Evolutionary conservation across 2,113 vertebrate species (phyloP).

Genomic region (Spheniscus mendiculus): DNA sequence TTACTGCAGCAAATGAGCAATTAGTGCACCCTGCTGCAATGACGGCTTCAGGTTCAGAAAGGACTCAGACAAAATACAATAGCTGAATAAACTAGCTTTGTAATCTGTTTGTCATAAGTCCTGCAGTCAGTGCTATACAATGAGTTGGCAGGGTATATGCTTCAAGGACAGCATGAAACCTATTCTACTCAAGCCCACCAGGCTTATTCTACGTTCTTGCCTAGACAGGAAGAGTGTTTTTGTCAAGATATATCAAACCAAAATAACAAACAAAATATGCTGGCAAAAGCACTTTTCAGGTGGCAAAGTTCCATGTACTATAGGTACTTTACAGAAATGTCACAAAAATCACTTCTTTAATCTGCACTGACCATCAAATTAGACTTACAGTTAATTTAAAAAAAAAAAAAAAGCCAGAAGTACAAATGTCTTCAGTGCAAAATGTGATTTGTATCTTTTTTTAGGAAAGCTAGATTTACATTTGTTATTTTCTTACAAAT

Average conservation of each 20-base stretch:
- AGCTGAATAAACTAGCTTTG: constrained; percentile 52
- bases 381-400: neutral
- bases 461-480: neutral
- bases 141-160: neutral
- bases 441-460: neutral
- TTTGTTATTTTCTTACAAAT: neutral
- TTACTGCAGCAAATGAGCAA: constrained; percentile 71
- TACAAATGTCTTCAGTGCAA: neutral
- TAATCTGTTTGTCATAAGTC: constrained; percentile 58
- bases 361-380: neutral
- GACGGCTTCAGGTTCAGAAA: constrained; percentile 32
- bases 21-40: constrained; percentile 61
- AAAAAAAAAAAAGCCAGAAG: neutral
- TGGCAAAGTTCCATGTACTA: neutral
- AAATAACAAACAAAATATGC: neutral
- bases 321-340: neutral
- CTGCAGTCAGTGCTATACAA: neutral
- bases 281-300: neutral
- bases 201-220: neutral
- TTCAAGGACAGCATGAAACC: neutral
- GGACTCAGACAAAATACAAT: constrained; percentile 16
- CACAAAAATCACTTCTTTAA: neutral
- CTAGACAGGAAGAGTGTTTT: neutral
- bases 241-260: neutral
- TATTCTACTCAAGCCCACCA: neutral